Evolutionary conservation across 2,888 invertebrate species (phyloP).

Genomic region (Cacoxenus indagator): DNA sequence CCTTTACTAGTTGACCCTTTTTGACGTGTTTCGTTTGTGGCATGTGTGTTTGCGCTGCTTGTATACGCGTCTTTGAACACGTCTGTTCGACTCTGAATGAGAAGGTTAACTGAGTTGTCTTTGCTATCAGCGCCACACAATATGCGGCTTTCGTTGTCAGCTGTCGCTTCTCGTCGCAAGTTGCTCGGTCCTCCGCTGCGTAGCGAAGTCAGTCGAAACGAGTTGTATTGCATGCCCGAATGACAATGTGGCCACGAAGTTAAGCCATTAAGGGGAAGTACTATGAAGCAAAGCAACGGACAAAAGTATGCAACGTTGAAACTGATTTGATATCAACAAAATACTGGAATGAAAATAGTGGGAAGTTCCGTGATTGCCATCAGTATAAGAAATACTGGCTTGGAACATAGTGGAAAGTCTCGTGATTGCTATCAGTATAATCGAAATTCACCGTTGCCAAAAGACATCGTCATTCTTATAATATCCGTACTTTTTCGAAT

Average conservation of each 20-base stretch:
- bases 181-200: neutral
- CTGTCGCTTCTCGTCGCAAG: neutral
- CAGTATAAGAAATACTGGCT: no score
- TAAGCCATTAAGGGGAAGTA: no score
- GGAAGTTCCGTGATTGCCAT: neutral
- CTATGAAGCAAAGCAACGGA: neutral
- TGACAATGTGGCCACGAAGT: slow-evolving; percentile 23
- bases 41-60: slow-evolving; percentile 2
- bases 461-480: no score
- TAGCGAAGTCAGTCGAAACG: neutral
- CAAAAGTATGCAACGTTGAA: neutral
- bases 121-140: slow-evolving; percentile 57
- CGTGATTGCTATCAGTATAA: neutral
- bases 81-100: slow-evolving; percentile 64
- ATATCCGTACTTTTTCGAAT: no score
- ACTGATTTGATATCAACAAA: neutral
- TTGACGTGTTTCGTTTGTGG: slow-evolving; percentile 4
- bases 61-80: no score
- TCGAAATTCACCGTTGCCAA: neutral
- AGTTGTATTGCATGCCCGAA: slow-evolving; percentile 23
- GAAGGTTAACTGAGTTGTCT: slow-evolving; percentile 67
- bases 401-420: no score
- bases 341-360: neutral
- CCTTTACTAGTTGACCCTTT: neutral
- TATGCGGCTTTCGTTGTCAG: slow-evolving; percentile 44